A percentile compares a stretch with the other conserved stretches of the same genome.
Evolutionary conservation across 2,113 vertebrate genomes (phyloP).

Genomic region (Zosterops japonicus): DNA sequence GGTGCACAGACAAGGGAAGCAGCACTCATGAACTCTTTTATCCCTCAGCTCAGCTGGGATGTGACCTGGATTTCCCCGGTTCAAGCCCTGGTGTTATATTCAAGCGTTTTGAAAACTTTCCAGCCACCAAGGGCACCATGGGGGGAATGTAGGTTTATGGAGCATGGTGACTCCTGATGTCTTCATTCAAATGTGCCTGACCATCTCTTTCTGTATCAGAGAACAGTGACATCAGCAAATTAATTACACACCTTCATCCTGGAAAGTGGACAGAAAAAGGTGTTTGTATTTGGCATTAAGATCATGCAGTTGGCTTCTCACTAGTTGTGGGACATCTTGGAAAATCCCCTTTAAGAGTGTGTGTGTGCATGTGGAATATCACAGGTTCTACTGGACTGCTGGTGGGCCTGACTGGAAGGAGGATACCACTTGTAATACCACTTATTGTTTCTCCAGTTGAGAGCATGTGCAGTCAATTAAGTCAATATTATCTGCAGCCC

Average conservation of each 20-base stretch:
- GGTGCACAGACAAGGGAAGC: neutral
- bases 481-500: neutral
- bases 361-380: neutral
- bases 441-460: neutral
- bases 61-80: neutral
- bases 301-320: neutral
- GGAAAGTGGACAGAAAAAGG: neutral
- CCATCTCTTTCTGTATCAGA: neutral
- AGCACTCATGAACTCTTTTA: neutral
- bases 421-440: too few species aligned
- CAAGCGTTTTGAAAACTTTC: neutral
- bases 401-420: neutral
- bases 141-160: neutral
- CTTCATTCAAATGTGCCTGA: neutral
- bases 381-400: neutral
- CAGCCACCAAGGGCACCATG: neutral
- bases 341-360: neutral
- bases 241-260: neutral
- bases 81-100: neutral
- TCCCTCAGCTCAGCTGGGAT: neutral
- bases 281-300: neutral
- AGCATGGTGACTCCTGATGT: neutral
- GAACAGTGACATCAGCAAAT: neutral
- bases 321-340: neutral
- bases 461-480: accelerated